Base-by-base conservation (phyloP, 2,888 invertebrate genomes). In the Hydropsyche betteni region DNA sequence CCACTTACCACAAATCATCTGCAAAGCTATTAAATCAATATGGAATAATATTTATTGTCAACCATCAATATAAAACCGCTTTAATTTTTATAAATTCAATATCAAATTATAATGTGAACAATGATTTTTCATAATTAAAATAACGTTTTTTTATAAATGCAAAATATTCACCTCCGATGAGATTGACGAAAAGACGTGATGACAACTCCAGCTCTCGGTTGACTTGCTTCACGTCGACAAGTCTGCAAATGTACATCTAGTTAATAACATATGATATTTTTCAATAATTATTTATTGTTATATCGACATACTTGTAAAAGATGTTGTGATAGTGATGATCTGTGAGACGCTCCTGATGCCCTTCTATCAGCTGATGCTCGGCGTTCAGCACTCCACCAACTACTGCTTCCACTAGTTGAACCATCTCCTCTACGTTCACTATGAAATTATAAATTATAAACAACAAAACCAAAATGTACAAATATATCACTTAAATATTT, bases 151-250 rank as follows among this genome's bases (percentile, higher is more conserved):
- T 16, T 58, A 58, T 58, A 8, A 5, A 16, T 16, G 24, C 53
- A 58, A 64, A 10, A 73, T 53, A 38, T 76, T 83, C 86, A 95
- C 94, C 96, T 93, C 83, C 97, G 86, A 82, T 95, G 94, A 12
- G 96, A 95, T 83, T 95, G 93, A 70, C 96, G 87, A 81, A 94
- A 95, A 2, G 96, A 96, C 1, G 96, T 96, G 75, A 97, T 95
- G 72, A 96, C 96, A 6, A 96, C 95, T 0, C 96, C 96, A 1
- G 94, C 95, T 84, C 94, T 94, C 80, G 87, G 86, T 79, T 87
- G 87, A 52, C 84, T 84, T 12, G 86, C 86, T 80, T 88, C 88
- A 0, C 88, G 85, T 5, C 88, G 86, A 76, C 86, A 88, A 64
- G 85, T 87, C 87, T 88, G 80, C 71, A 83, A 24, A 24, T 24